Base-by-base conservation (phyloP, 2,113 vertebrate genomes). In the Bufo bufo region DNA sequence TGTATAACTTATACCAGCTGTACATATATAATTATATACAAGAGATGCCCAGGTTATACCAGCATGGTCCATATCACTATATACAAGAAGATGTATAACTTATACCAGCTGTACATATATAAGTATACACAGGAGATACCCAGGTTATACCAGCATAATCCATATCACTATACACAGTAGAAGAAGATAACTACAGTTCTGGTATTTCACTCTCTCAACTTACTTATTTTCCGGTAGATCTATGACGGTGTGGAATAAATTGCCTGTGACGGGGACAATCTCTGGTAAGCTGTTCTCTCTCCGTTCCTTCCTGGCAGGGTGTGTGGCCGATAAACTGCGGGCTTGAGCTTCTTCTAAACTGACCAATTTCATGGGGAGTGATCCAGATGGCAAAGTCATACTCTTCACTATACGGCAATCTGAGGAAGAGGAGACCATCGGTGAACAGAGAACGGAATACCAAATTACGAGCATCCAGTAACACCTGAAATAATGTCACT, bases 261-360 rank as follows among this genome's bases (percentile, higher is more conserved):
- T 95, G 2, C 96, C 96, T 0, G 95, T 94, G 90, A 96, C 93
- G 20, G 95, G 93, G 4, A 95, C 97, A 23, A 97, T 96, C 88
- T 99, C 96, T 4, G 98, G 97, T 90, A 98, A 93, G 83, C 97
- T 99, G 90, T 98, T 99, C 90, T 98, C 98, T 85, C 97, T 93
- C 85, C 96, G 95, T 72, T 98, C 97, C 89, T 92, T 97, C 58
- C 96, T 95, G 77, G 97, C 96, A 1, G 97, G 97, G 87, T 99
- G 98, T 89, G 96, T 96, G 4, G 96, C 96, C 14, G 96, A 94
- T 65, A 99, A 91, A 45, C 95, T 97, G 49, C 97, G 95, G 61
- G 97, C 98, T 91, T 99, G 98, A 0, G 98, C 98, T 92, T 99
- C 98, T 89, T 99, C 97, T 89, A 99, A 94, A 89, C 97, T 98